Evolutionary conservation across 2,797 vertebrate species (phyloP).

Genomic region (Pteronotus mesoamericanus): DNA sequence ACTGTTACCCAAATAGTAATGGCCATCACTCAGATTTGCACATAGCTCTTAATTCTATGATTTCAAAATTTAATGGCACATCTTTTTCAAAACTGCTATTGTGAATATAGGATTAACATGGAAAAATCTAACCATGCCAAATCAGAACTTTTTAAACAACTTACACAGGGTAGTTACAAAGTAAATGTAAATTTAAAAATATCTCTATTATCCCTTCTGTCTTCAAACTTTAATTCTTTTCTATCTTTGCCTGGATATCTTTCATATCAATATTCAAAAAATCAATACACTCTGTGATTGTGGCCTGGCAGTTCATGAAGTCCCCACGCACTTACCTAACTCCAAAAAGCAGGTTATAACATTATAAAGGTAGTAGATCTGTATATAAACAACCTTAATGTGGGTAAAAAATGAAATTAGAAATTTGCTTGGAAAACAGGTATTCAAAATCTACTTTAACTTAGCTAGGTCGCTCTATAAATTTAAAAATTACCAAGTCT

Average conservation of each 20-base stretch:
- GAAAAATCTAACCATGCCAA: not conserved
- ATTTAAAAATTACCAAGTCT: not conserved
- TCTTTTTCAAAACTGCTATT: not conserved
- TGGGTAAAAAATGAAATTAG: not conserved
- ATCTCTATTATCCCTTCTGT: not conserved
- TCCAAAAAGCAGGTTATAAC: not conserved
- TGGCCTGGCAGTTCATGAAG: not conserved
- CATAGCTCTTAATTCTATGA: not conserved
- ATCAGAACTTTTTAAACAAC: not conserved
- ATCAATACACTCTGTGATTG: not conserved
- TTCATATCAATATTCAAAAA: not conserved
- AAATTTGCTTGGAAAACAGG: not conserved
- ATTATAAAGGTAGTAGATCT: not conserved
- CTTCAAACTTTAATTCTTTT: not conserved
- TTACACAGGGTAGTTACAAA: not conserved
- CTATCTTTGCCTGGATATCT: not conserved
- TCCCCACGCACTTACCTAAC: not conserved
- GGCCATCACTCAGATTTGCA: not conserved
- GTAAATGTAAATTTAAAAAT: not conserved
- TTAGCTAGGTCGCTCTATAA: not conserved
- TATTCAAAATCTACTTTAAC: slow-evolving; percentile 1
- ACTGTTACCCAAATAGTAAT: not conserved
- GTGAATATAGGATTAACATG: not conserved
- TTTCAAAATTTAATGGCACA: not conserved
- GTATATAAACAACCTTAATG: not conserved